These are phyloP conservation scores for Himalopsyche anomala DNA, from an alignment of 2,888 invertebrate genomes.

Conservation along the genomic window DNA sequence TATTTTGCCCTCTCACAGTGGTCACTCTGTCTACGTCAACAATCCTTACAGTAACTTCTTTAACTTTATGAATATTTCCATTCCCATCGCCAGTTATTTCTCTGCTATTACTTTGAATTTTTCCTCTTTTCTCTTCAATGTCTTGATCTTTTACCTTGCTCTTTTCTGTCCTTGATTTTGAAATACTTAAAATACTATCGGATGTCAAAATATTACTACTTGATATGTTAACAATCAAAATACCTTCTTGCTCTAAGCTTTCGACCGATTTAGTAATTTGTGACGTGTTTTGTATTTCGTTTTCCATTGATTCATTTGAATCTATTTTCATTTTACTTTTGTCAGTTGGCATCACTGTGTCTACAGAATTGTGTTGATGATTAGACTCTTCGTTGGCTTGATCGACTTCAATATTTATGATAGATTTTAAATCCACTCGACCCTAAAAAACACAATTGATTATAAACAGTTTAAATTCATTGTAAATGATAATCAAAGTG, in stretches of 20 bases:
- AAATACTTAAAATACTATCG: constrained; percentile 73
- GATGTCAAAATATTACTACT: constrained; percentile 74
- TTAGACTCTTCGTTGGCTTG: neutral
- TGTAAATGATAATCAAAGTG: too few species aligned
- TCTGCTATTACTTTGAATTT: constrained; percentile 77
- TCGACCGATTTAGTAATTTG: constrained; percentile 66
- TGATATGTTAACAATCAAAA: constrained; percentile 74
- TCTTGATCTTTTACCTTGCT: constrained; percentile 57
- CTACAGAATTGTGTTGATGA: constrained; percentile 13
- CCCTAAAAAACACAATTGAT: neutral
- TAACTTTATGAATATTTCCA: constrained; percentile 71
- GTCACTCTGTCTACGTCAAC: constrained; percentile 48
- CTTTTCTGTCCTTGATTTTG: constrained; percentile 68
- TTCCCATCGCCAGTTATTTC: constrained; percentile 76
- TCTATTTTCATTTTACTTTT: neutral
- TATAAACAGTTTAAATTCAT: neutral
- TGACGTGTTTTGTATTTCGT: constrained; percentile 38
- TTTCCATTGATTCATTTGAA: constrained; percentile 36
- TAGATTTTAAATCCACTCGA: constrained; percentile 29
- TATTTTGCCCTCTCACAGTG: constrained; percentile 49
- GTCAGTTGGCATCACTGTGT: neutral
- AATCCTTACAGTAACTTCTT: constrained; percentile 44
- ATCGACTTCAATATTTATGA: constrained; percentile 40
- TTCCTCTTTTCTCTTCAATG: constrained; percentile 74
- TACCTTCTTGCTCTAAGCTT: constrained; percentile 76